These are phyloP conservation scores for Heliconius charithonia DNA, from an alignment of 2,888 invertebrate species.

Conservation along the genomic window DNA sequence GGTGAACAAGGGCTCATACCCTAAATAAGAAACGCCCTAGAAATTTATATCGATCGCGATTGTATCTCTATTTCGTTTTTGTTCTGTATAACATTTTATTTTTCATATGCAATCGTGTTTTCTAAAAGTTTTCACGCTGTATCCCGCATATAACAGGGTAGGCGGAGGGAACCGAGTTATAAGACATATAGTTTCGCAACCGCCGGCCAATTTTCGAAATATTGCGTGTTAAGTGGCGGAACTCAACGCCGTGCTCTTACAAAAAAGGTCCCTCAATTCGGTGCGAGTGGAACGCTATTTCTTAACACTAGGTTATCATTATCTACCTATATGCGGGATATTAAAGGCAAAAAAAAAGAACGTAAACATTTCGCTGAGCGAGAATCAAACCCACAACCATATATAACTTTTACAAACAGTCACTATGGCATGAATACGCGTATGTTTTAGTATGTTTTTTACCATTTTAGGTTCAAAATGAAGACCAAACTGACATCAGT, in stretches of 20 bases:
- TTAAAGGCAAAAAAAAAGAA: too few species aligned
- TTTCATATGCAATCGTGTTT: too few species aligned
- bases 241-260: neutral
- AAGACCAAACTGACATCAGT: constrained; percentile 88
- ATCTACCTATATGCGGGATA: too few species aligned
- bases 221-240: neutral
- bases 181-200: neutral
- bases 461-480: constrained; percentile 62
- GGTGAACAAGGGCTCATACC: constrained; percentile 15
- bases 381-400: too few species aligned
- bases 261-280: too few species aligned
- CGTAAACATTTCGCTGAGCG: too few species aligned
- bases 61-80: neutral
- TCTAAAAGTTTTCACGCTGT: neutral
- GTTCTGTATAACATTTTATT: neutral
- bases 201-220: too few species aligned
- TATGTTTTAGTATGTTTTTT: neutral
- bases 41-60: constrained; percentile 9
- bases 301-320: too few species aligned
- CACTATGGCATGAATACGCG: too few species aligned
- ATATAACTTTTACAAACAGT: too few species aligned
- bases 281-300: too few species aligned
- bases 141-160: neutral
- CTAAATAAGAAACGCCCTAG: constrained; percentile 19
- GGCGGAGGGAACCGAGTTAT: neutral